A percentile compares a stretch with the other conserved stretches of the same genome.
Evolutionary conservation across 2,888 invertebrate species (phyloP).

Genomic region (Lottia scabra): DNA sequence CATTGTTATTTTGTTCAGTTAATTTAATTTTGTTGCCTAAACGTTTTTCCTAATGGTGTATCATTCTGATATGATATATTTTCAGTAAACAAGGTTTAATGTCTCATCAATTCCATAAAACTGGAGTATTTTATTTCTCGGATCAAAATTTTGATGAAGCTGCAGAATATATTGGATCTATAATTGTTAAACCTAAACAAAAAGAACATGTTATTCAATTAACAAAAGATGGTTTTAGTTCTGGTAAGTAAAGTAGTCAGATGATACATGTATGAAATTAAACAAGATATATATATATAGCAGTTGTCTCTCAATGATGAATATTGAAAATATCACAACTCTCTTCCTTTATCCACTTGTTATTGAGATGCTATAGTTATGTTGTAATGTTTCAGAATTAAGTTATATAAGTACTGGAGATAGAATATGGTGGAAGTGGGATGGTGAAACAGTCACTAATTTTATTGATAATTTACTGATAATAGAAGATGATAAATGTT

Average conservation of each 20-base stretch:
- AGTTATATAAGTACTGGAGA: constrained; percentile 65
- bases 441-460: constrained; percentile 44
- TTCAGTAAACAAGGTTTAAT: constrained; percentile 65
- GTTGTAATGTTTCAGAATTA: constrained; percentile 49
- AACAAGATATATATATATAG: no score
- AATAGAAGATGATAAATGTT: constrained; percentile 60
- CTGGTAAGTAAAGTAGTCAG: constrained; percentile 48
- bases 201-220: constrained; percentile 64
- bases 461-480: constrained; percentile 55
- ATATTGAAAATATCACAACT: no score
- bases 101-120: constrained; percentile 63
- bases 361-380: no score
- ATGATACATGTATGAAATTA: neutral
- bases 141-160: constrained; percentile 68
- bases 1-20: no score
- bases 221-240: constrained; percentile 61
- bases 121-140: constrained; percentile 68
- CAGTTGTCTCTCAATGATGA: no score
- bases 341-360: neutral
- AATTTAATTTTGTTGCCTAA: no score
- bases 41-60: neutral
- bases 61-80: neutral
- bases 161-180: constrained; percentile 68
- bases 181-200: constrained; percentile 68
- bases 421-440: constrained; percentile 68